Conservation (phyloP, 2,797 vertebrate species). For the Scolopax bukidnonensis region DNA sequence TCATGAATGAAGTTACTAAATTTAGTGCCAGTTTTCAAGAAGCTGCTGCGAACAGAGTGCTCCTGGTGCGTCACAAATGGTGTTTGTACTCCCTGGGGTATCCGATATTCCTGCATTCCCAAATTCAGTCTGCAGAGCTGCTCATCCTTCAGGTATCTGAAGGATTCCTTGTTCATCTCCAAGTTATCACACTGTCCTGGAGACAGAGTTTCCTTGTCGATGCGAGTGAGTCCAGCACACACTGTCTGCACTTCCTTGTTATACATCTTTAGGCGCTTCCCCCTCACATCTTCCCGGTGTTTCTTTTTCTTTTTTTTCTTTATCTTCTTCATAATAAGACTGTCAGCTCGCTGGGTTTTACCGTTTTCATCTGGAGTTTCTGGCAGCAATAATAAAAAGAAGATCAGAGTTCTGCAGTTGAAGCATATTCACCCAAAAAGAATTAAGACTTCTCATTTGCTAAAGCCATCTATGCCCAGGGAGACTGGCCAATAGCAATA, state of each 20-base stretch:
- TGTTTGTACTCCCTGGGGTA: conserved; percentile 83
- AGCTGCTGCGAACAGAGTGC: conserved; percentile 92
- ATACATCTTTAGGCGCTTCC: conserved; percentile 87
- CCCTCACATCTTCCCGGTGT: conserved; percentile 88
- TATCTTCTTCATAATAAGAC: conserved; percentile 90
- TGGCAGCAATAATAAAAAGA: conserved; percentile 75
- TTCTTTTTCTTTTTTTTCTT: conserved; percentile 96
- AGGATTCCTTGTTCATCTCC: conserved; percentile 73
- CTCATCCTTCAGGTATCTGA: conserved; percentile 83
- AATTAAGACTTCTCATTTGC: background rate
- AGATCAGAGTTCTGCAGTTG: conserved; percentile 63
- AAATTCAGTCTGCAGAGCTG: conserved; percentile 77
- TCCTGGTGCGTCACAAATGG: conserved; percentile 95
- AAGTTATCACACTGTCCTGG: conserved; percentile 78
- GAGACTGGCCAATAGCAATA: background rate
- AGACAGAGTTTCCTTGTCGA: conserved; percentile 73
- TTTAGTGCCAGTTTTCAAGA: conserved; percentile 88
- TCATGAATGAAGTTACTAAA: conserved; percentile 93
- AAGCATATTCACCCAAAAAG: background rate
- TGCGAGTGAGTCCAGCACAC: conserved; percentile 82
- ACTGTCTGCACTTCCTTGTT: conserved; percentile 93
- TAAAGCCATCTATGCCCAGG: background rate
- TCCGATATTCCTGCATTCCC: conserved; percentile 77
- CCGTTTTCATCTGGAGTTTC: conserved; percentile 88
- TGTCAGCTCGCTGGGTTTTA: conserved; percentile 86